phyloP scores from a whole-genome alignment of 2,797 vertebrate genomes.

The Buceros bicornis region DNA sequence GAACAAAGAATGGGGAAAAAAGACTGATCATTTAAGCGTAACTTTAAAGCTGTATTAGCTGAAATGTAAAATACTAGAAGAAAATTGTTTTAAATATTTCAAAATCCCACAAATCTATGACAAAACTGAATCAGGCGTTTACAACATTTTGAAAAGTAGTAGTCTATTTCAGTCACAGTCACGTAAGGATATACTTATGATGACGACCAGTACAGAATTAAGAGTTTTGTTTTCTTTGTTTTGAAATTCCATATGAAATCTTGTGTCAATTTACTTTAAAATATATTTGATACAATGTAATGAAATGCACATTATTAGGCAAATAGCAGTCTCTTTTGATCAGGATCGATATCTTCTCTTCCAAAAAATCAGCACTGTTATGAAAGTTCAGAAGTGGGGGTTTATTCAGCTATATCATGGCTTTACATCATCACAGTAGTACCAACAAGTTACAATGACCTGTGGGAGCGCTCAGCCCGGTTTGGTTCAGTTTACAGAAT shows the following conservation, averaged over 20 bases:
- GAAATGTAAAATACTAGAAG: not conserved
- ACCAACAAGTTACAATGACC: not conserved
- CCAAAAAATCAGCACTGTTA: not conserved
- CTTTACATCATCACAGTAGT: not conserved
- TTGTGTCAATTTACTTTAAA: not conserved
- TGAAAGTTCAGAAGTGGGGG: not conserved
- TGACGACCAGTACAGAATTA: not conserved
- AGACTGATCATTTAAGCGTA: not conserved
- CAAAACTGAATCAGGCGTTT: not conserved
- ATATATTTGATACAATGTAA: not conserved
- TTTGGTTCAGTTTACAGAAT: not conserved
- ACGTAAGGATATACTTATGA: not conserved
- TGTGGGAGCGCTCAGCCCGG: too few species aligned
- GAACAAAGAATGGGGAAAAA: not conserved
- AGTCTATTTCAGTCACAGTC: not conserved
- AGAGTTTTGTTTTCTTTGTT: not conserved
- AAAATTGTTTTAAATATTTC: not conserved
- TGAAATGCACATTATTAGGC: not conserved
- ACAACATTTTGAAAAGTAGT: not conserved
- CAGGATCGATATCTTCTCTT: not conserved
- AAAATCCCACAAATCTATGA: not conserved
- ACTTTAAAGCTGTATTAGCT: not conserved
- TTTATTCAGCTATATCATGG: not conserved
- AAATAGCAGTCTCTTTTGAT: not conserved
- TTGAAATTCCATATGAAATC: not conserved